Evolutionary conservation across 2,797 vertebrate species (phyloP).

Genomic region (Anomalospiza imberbis): DNA sequence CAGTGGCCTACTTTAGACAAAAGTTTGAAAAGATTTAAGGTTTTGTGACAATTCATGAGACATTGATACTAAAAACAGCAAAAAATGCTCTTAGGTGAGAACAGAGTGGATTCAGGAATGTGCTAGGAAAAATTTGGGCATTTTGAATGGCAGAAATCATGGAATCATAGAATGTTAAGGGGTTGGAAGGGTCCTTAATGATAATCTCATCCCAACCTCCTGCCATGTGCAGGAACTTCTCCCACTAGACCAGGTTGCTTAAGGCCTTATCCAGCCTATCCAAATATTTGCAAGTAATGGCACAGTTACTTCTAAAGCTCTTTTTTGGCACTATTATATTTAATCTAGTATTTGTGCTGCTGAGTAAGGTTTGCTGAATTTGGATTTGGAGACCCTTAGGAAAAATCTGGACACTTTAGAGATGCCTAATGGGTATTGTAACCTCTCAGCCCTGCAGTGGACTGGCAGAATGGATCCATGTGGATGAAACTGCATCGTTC

Average conservation of each 20-base stretch:
- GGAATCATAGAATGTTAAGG: background rate
- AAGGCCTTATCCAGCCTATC: background rate
- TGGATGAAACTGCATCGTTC: accelerated
- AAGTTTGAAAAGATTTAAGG: background rate
- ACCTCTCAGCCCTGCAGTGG: background rate
- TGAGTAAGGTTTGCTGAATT: background rate
- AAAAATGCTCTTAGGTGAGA: background rate
- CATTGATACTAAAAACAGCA: background rate
- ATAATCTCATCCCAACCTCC: background rate
- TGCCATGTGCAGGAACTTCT: background rate
- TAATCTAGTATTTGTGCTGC: background rate
- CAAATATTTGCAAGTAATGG: background rate
- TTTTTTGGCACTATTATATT: background rate
- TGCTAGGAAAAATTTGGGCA: background rate
- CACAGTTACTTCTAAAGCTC: background rate
- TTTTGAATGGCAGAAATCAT: background rate
- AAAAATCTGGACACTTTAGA: background rate
- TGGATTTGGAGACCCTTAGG: background rate
- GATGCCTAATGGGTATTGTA: background rate
- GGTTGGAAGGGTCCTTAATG: background rate
- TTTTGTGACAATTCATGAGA: background rate
- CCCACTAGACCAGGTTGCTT: background rate
- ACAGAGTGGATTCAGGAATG: background rate
- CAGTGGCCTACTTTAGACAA: background rate
- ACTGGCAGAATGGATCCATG: background rate